A percentile compares a stretch with the other conserved stretches of the same genome.
Conservation (phyloP, 2,888 invertebrate species). For the Zhuqinia jingwanae region DNA sequence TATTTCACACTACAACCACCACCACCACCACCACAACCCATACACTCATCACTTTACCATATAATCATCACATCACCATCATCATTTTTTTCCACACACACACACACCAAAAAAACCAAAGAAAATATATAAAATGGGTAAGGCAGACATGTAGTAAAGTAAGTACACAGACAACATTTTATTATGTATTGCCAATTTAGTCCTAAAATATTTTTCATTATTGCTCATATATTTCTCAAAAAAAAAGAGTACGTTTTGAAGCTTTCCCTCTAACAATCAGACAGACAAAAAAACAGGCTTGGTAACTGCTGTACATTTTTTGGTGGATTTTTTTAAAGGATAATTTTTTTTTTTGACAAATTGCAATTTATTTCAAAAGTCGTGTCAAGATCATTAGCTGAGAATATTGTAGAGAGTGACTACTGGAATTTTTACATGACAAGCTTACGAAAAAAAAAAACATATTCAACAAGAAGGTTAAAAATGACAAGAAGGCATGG, state of each 20-base stretch:
- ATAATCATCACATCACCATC: slow-evolving; percentile 11
- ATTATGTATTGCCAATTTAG: slow-evolving; percentile 41
- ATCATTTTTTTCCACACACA: slow-evolving; percentile 39
- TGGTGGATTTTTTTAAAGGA: background rate
- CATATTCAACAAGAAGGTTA: no score
- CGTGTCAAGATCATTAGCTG: slow-evolving; percentile 61
- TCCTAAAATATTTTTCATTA: slow-evolving; percentile 19
- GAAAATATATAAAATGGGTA: background rate
- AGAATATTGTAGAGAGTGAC: slow-evolving; percentile 14
- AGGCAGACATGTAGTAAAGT: no score
- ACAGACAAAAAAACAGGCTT: background rate
- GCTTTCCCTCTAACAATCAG: background rate
- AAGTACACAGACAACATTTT: background rate
- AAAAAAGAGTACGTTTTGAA: no score
- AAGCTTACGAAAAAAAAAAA: background rate
- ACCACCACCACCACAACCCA: background rate
- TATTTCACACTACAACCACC: slow-evolving; percentile 14
- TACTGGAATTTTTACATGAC: slow-evolving; percentile 41
- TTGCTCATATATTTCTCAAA: slow-evolving; percentile 14
- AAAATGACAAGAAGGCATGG: background rate
- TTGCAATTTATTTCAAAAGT: slow-evolving; percentile 33
- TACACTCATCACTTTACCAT: background rate
- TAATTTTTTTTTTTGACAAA: slow-evolving; percentile 35
- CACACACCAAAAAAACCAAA: background rate
- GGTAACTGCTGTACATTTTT: background rate